Conservation (phyloP, 2,113 vertebrate genomes). For the Hirundichthys speculiger region DNA sequence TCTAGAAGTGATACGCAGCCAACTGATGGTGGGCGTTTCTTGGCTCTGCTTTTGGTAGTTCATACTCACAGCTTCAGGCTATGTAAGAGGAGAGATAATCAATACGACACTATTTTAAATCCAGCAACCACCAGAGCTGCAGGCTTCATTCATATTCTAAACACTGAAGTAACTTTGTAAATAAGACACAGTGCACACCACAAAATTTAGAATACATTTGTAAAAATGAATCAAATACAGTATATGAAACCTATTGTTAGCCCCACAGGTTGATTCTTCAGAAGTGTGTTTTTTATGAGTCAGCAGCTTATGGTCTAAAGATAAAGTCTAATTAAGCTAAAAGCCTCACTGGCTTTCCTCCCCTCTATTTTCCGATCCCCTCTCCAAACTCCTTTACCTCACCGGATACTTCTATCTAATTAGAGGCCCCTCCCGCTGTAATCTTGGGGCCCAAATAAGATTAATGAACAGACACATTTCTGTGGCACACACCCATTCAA, state of each 20-base stretch:
- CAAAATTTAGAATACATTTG: constrained; percentile 12
- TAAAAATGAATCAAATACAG: constrained; percentile 11
- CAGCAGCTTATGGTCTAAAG: constrained; percentile 77
- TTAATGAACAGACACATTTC: constrained; percentile 77
- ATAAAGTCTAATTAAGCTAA: constrained; percentile 89
- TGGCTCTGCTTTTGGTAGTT: constrained; percentile 41
- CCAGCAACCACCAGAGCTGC: constrained; percentile 9
- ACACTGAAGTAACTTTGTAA: constrained; percentile 9
- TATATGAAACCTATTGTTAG: constrained; percentile 45
- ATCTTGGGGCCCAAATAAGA: constrained; percentile 81
- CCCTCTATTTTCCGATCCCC: constrained; percentile 74
- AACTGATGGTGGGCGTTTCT: constrained; percentile 52
- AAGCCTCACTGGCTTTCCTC: constrained; percentile 84
- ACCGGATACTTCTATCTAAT: constrained; percentile 77
- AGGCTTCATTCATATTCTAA: constrained; percentile 30
- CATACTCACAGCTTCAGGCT: constrained; percentile 28
- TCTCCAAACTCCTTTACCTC: constrained; percentile 60
- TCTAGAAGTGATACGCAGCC: constrained; percentile 30
- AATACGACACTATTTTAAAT: constrained; percentile 20
- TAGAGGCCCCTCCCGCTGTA: constrained; percentile 66
- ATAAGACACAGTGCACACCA: constrained; percentile 9
- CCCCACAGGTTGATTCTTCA: constrained; percentile 43
- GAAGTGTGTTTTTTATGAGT: constrained; percentile 61
- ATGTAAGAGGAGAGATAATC: constrained; percentile 39
- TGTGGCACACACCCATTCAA: constrained; percentile 66